Evolutionary conservation across 2,888 invertebrate species (phyloP).

Genomic region (Macrosoma leucophasiata): DNA sequence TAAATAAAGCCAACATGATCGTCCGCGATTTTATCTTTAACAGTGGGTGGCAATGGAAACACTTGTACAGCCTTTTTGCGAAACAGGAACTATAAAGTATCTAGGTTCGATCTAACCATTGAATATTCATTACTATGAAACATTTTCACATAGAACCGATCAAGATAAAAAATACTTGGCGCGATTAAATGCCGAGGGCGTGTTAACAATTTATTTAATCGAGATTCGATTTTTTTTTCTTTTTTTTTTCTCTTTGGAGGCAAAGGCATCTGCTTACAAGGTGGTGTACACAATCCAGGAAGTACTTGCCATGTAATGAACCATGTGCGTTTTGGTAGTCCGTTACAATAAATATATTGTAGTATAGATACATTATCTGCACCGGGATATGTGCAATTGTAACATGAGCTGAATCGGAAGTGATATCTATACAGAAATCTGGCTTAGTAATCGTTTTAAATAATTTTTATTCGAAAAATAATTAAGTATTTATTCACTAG

Average conservation of each 20-base stretch:
- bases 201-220: constrained; percentile 60
- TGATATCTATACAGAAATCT: too few relatives aligned
- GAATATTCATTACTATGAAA: constrained; percentile 30
- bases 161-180: constrained; percentile 45
- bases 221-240: constrained; percentile 42
- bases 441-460: too few relatives aligned
- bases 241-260: constrained; percentile 29
- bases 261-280: constrained; percentile 55
- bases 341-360: constrained; percentile 17
- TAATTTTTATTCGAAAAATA: too few relatives aligned
- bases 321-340: constrained; percentile 39
- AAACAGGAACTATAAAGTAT: constrained; percentile 49
- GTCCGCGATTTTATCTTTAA: constrained; percentile 32
- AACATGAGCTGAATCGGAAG: too few relatives aligned
- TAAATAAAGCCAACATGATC: too few relatives aligned
- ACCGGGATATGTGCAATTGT: not conserved
- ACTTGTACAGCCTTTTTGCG: constrained; percentile 34
- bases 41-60: constrained; percentile 49
- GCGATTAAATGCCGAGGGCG: constrained; percentile 50
- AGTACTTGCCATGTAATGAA: too few relatives aligned
- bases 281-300: constrained; percentile 52
- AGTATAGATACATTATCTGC: not conserved
- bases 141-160: constrained; percentile 52
- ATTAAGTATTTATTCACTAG: too few relatives aligned
- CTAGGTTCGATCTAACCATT: constrained; percentile 44